Percentiles rank a stretch among this genome's conserved stretches.
Conservation (phyloP, 2,888 invertebrate species). For the Mythimna albipuncta region DNA sequence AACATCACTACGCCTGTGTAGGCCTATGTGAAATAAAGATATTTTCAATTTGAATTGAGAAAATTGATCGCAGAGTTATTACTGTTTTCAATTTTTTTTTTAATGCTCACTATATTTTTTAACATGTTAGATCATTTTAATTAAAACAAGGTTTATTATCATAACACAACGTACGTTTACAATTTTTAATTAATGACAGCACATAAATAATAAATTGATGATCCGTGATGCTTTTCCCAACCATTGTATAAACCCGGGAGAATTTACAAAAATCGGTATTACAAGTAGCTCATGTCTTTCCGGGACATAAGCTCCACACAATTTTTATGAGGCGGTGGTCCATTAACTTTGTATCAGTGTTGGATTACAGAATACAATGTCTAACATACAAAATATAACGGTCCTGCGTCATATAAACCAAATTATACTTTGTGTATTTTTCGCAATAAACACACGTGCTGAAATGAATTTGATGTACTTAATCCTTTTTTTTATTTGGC, state of each 20-base stretch:
- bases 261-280: constrained; percentile 29
- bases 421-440: constrained; percentile 1
- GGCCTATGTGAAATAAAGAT: too few species aligned
- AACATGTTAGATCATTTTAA: too few species aligned
- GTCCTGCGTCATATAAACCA: background rate
- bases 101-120: too few species aligned
- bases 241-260: constrained; percentile 26
- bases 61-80: too few species aligned
- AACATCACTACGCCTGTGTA: too few species aligned
- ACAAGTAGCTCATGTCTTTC: constrained; percentile 43
- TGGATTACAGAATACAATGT: constrained; percentile 34
- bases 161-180: too few species aligned
- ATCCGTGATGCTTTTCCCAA: constrained; percentile 31
- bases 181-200: constrained; percentile 23
- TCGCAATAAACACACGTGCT: background rate
- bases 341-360: constrained; percentile 56
- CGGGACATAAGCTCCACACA: constrained; percentile 45
- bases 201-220: constrained; percentile 45
- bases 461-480: background rate
- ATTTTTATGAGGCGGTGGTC: constrained; percentile 47
- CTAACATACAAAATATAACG: constrained; percentile 3
- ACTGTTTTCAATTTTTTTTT: too few species aligned
- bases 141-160: too few species aligned
- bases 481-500: too few species aligned
- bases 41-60: too few species aligned